Evolutionary conservation across 1,140 invertebrate species (phyloP), one percentile per base, ranked within the genome.

Genomic region (Eciton burchellii): DNA sequence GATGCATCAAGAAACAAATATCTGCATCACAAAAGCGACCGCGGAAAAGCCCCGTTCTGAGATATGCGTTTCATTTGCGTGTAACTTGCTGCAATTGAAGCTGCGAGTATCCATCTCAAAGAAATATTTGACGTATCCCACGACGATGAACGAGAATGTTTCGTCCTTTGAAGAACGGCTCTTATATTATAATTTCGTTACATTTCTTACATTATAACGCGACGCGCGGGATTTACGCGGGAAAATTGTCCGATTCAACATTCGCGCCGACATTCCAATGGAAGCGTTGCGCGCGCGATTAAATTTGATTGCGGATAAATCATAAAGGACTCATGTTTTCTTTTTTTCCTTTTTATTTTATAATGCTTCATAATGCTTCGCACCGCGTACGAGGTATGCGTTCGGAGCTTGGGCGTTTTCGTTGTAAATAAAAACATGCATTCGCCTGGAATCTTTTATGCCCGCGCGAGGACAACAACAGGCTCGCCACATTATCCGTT

Each of bases 51-150:
- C 70, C 68, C 70, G 74, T 54, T 57, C 63, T 45, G 24, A 79
- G 63, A 79, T 68, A 79, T 79, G 74, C 74, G 63, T 79, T 79
- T 79, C 74, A 79, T 79, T 79, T 79, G 68, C 74, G 74, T 77
- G 29, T 29, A 79, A 45, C 63, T 70, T 79, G 62, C 63, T 45
- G 24, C 65, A 57, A 35, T 70, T 79, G 74, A 57, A 70, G 12
- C 63, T 45, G 63, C 63, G 35, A 35, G 70, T 79, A 70, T 79
- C 74, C 45, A 79, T 79, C 47, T 56, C 74, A 70, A 79, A 79
- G 74, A 79, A 79, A 79, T 79, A 79, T 79, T 68, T 59, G 65
- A 70, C 74, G 70, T 79, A 70, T 70, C 70, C n/a, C n/a, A n/a
- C 57, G 63, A 35, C 41, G 74, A 79, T 49, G 74, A 68, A 68